Conservation (phyloP, 2,888 invertebrate genomes). For the Hoplodrina ambigua region DNA sequence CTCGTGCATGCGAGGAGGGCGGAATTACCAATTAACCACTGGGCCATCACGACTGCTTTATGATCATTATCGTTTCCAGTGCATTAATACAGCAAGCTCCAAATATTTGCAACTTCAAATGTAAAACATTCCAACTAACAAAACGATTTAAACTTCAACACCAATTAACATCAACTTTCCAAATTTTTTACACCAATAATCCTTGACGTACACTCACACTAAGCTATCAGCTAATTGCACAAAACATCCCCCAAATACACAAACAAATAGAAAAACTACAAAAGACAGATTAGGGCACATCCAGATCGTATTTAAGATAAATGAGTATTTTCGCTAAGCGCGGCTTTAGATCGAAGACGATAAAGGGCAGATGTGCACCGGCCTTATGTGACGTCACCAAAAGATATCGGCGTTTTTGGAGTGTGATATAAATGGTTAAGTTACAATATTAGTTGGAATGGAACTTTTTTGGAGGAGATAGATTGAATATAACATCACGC, state of each 20-base stretch:
- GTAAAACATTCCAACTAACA: background rate
- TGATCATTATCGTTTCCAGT: background rate
- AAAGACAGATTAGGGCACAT: conserved; percentile 88
- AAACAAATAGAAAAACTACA: conserved; percentile 84
- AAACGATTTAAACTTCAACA: conserved; percentile 29
- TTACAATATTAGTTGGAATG: background rate
- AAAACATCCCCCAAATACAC: conserved; percentile 81
- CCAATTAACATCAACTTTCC: conserved; percentile 29
- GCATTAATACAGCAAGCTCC: too few species aligned
- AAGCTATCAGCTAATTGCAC: conserved; percentile 87
- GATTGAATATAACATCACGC: too few species aligned
- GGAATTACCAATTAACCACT: too few species aligned
- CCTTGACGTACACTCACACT: conserved; percentile 78
- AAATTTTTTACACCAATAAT: conserved; percentile 51
- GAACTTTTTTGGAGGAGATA: background rate
- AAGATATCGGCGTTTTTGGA: conserved; percentile 20
- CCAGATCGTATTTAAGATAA: conserved; percentile 89
- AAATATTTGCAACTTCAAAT: background rate
- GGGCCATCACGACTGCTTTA: background rate
- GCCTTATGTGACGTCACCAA: conserved; percentile 76
- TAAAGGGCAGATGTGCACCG: conserved; percentile 85
- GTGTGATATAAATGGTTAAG: conserved; percentile 4
- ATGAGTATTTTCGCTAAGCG: conserved; percentile 88
- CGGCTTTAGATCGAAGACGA: conserved; percentile 86
- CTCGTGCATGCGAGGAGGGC: too few species aligned